Base-by-base conservation (phyloP, 2,888 invertebrate genomes). In the Mesorhabditis sp. region DNA sequence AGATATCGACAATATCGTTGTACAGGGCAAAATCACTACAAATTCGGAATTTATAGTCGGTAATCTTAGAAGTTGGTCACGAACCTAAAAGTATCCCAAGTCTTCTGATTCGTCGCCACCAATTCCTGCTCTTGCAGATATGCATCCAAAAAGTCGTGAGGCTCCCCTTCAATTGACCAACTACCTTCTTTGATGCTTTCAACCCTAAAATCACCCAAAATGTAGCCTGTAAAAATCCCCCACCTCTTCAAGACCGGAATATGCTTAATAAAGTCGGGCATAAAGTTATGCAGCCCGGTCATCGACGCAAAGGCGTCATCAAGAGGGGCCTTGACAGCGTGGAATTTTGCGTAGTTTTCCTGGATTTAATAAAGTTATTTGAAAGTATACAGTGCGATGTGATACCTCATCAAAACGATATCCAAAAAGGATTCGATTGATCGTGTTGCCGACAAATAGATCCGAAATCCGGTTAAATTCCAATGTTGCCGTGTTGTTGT, bases 371-470 rank as follows among this genome's bases (percentile, higher is more conserved):
- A 10, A 50, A 50, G n/a, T 13, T n/a, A 50, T 13, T 50, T 13
- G n/a, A 50, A 50, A 50, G n/a, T 10, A 50, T 50, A 50, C 58
- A 50, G n/a, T 50, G 58, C 7, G 2, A 50, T 50, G 10, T 2
- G 58, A 2, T 6, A 74, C 74, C 69, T 70, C 73, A 67, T 71
- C 72, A 66, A 76, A 76, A n/a, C 76, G 68, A 63, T 75, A 76
- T n/a, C 76, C 76, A 62, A 75, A 76, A 7, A 74, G 65, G 63
- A 75, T 68, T 65, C 74, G 76, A 69, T 76, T 76, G 62, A 76
- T 75, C 4, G 74, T 72, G 70, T 73, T 75, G 7, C 71, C 76
- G 10, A 76, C 69, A 7, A 70, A 72, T 44, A 65, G 28, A 63
- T 76, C 74, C 43, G 74, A 68, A 63, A 69, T 62, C 4, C 68